Evolutionary conservation across 1,140 invertebrate genomes (phyloP), one percentile per base, ranked within the genome.

Genomic region (Radopholus similis): DNA sequence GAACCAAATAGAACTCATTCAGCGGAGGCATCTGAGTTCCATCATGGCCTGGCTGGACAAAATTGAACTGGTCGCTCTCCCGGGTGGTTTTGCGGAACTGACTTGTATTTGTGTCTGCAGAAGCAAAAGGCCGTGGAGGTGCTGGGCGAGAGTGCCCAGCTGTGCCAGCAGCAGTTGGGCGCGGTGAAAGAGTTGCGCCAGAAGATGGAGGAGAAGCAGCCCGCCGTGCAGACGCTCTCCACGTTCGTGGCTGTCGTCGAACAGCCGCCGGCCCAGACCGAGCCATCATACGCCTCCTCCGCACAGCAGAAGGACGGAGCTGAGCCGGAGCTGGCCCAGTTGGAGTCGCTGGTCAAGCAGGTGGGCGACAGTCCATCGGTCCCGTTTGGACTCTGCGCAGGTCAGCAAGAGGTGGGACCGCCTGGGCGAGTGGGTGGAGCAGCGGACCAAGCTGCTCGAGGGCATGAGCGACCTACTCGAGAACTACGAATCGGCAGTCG

Each of bases 401-500:
- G 57, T 70, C 55, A 34, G 15, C 34, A 62, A 62, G 35, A 76
- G 77, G 47, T 78, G 69, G 76, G 67, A 47, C 23, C 53, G 51
- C n/a, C 64, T 80, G 37, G 77, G 74, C 47, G 74, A 77, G 42
- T 80, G 80, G 77, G 63, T 74, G 18, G 77, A 82, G 38, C 63
- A 40, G 28, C 63, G 77, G 44, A 69, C 64, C 2, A 60, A 75
- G 21, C 37, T 66, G 18, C 57, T 80, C n/a, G 77, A 80, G 47
- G 80, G 77, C 11, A 49, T 80, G 21, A 66, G 56, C 11, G 71
- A 82, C 26, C 53, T 82, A 21, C 47, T 77, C 5, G 67, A 75
- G 49, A 23, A 72, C 28, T 78, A 77, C 23, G 66, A 60, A 6
- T 65, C 79, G 23, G 23, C 11, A 35, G 47, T 13, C 49, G 49